These are phyloP conservation scores for Orchesella flavescens DNA, from an alignment of 2,888 invertebrate genomes.

Conservation along the genomic window DNA sequence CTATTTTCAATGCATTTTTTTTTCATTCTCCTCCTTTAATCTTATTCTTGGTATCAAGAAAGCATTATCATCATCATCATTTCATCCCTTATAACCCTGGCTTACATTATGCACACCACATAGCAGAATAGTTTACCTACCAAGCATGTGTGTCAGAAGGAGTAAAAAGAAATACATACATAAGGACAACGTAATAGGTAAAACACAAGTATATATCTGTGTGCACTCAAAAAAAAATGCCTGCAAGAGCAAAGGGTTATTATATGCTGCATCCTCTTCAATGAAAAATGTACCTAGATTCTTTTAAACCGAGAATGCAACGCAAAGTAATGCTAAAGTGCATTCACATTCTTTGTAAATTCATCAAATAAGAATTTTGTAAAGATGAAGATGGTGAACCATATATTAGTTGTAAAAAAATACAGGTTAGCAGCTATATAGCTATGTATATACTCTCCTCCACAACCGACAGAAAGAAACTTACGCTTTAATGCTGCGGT, in stretches of 20 bases:
- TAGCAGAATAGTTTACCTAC: background rate
- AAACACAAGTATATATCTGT: background rate
- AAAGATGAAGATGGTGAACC: background rate
- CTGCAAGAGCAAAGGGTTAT: conserved; percentile 20
- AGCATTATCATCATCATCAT: conserved; percentile 1
- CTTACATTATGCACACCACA: conserved; percentile 9
- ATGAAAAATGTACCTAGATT: no score
- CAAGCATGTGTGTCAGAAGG: conserved; percentile 44
- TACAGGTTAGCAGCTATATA: conserved; percentile 39
- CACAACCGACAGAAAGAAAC: no score
- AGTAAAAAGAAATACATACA: conserved; percentile 31
- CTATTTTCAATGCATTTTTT: conserved; percentile 23
- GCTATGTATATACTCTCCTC: background rate
- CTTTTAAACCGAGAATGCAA: no score
- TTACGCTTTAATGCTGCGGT: conserved; percentile 9
- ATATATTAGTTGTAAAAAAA: conserved; percentile 32
- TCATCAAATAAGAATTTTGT: no score
- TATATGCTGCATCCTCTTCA: conserved; percentile 16
- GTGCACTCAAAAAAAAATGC: background rate
- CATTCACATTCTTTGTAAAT: background rate
- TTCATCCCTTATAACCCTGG: conserved; percentile 11
- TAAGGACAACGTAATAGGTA: background rate
- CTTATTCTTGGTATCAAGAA: conserved; percentile 13
- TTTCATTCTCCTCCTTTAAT: conserved; percentile 30
- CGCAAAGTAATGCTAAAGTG: background rate